phyloP scores from a whole-genome alignment of 2,113 vertebrate species.

The Protomyctophum bolini region DNA sequence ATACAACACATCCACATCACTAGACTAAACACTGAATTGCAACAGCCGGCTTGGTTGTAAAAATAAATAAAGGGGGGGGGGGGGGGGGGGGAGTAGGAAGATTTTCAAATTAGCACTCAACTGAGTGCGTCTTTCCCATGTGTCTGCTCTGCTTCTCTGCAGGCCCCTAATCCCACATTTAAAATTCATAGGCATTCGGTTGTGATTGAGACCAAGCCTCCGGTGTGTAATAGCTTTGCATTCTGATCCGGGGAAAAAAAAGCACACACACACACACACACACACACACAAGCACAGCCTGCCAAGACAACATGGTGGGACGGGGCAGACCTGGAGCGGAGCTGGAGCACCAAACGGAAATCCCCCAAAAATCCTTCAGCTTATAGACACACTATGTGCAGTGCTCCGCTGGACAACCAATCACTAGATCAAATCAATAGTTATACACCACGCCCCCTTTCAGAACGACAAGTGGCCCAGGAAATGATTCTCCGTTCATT shows the following conservation, averaged over 20 bases:
- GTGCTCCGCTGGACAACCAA: constrained; percentile 25
- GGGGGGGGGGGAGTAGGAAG: constrained; percentile 21
- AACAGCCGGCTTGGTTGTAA: constrained; percentile 37
- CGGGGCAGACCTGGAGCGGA: constrained; percentile 30
- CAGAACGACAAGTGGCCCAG: no score
- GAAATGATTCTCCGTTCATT: no score
- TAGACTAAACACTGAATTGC: constrained; percentile 50
- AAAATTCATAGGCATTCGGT: constrained; percentile 77
- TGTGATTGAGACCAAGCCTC: constrained; percentile 76
- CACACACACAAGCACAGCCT: constrained; percentile 64
- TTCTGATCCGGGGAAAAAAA: constrained; percentile 48
- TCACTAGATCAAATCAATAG: constrained; percentile 49
- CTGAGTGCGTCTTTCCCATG: constrained; percentile 62
- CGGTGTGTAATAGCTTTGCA: constrained; percentile 76
- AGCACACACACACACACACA: constrained; percentile 69
- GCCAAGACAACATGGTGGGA: constrained; percentile 50
- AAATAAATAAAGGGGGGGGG: constrained; percentile 6
- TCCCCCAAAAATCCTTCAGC: constrained; percentile 29
- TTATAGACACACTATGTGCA: constrained; percentile 42
- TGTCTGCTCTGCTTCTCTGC: constrained; percentile 56
- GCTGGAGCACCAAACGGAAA: constrained; percentile 50
- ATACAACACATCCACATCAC: constrained; percentile 35
- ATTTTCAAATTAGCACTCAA: constrained; percentile 69
- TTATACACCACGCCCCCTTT: constrained; percentile 25
- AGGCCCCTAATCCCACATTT: constrained; percentile 73